Base-by-base conservation (phyloP, 2,113 vertebrate genomes). In the Xenus cinereus region DNA sequence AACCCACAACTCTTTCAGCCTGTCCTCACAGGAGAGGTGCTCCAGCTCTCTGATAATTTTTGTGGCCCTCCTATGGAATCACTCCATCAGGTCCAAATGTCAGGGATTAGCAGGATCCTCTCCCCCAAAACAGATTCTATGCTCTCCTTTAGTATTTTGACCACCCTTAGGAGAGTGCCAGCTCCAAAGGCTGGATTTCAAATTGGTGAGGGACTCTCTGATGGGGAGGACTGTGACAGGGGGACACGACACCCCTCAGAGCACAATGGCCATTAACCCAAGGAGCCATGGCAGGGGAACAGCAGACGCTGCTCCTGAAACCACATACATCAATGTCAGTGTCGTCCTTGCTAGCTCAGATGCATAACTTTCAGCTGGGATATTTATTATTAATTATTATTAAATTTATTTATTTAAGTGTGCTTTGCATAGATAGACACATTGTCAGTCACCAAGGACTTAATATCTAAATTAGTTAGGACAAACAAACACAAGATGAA, bases 381-480 rank as follows among this genome's bases (percentile, higher is more conserved):
- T 94, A 95, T 89, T 94, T 94, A 93, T 94, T 96, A 96, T 95
- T 90, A 96, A 97, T 96, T 94, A 95, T 95, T 95, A 96, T 95
- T 95, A 94, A 80, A 95, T 91, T 74, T 94, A 92, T 97, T 95
- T 97, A 95, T 97, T 96, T 76, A 95, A 82, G 64, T 94, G 74
- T 93, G 92, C 74, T 97, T 93, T 92, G 87, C 86, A 94, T 63
- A 94, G 96, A 95, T 95, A 96, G 95, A 87, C 88, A 89, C 74
- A 78, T 35, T 92, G 93, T 56, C 93, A 87, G 96, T 93, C 97
- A 95, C 95, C 90, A 93, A 97, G 97, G 96, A 95, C 78, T 96
- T 96, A 95, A 94, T 96, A 97, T 97, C 95, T 96, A 97, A 97
- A 97, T 96, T 94, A 96, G 86, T 72, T 91, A 93, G 91, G 95